Percentiles rank a stretch among this genome's conserved stretches.
phyloP scores from a whole-genome alignment of 2,113 vertebrate species.

The Regulus satrapa region DNA sequence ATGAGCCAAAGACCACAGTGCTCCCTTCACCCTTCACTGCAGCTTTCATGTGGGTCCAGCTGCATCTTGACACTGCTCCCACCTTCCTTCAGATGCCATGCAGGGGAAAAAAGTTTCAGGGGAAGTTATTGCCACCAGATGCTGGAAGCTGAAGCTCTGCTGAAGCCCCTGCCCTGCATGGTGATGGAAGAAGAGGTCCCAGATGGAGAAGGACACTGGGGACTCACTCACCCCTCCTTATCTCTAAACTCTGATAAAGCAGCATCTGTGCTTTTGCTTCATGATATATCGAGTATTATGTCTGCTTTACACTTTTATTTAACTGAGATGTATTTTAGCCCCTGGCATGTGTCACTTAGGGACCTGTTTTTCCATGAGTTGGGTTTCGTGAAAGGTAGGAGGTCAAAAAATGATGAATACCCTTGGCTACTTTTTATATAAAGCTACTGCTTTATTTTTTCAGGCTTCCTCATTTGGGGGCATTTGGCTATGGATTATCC shows the following conservation, averaged over 20 bases:
- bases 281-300: background rate
- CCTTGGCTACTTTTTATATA: background rate
- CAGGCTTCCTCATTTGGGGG: background rate
- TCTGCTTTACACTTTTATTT: background rate
- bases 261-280: background rate
- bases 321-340: background rate
- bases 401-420: background rate
- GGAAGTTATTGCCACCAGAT: background rate
- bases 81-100: background rate
- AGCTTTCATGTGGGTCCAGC: background rate
- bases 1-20: background rate
- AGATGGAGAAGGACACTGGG: background rate
- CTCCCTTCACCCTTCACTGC: background rate
- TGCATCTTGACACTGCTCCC: background rate
- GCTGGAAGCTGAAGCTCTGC: background rate
- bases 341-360: background rate
- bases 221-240: background rate
- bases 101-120: background rate
- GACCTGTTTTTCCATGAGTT: background rate
- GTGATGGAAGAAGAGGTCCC: background rate
- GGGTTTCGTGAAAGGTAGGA: background rate
- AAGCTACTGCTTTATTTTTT: background rate
- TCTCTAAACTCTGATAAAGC: background rate
- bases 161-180: background rate
- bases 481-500: background rate